A percentile compares a stretch with the other conserved stretches of the same genome.
Conservation (phyloP, 2,888 invertebrate species). For the Germaria angustata region DNA sequence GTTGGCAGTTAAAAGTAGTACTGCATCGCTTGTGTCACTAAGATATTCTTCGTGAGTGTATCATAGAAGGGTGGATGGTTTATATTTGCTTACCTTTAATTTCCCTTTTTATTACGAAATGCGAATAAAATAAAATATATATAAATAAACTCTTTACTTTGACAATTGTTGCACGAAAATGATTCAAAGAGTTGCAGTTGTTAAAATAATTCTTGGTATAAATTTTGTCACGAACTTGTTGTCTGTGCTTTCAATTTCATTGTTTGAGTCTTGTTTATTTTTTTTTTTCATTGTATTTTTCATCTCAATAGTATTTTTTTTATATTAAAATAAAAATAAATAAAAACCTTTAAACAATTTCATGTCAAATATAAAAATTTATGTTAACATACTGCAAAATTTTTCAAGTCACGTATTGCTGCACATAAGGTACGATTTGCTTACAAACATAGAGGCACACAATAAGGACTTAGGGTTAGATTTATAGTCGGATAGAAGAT, state of each 20-base stretch:
- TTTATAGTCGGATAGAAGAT: background rate
- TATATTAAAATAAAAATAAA: background rate
- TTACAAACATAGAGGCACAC: background rate
- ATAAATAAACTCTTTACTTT: constrained; percentile 63
- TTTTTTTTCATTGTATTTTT: constrained; percentile 42
- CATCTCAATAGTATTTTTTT: constrained; percentile 28
- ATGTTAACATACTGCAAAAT: background rate
- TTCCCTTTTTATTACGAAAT: constrained; percentile 6
- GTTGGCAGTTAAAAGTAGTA: too few relatives aligned
- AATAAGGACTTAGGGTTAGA: background rate
- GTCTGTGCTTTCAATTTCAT: constrained; percentile 59
- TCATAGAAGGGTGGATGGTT: too few relatives aligned
- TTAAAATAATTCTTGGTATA: constrained; percentile 56
- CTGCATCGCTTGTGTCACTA: background rate
- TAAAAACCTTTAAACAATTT: background rate
- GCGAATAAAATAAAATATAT: constrained; percentile 13
- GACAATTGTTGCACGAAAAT: constrained; percentile 63
- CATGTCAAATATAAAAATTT: background rate
- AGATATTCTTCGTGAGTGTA: constrained; percentile 28
- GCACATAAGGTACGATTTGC: background rate
- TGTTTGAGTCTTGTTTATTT: constrained; percentile 43
- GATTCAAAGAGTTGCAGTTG: constrained; percentile 54
- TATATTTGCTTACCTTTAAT: constrained; percentile 19
- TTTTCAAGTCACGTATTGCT: background rate
- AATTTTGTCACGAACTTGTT: constrained; percentile 62